Evolutionary conservation across 2,113 vertebrate genomes (phyloP), one percentile per base, ranked within the genome.

Genomic region (Amblyopsis rosae): DNA sequence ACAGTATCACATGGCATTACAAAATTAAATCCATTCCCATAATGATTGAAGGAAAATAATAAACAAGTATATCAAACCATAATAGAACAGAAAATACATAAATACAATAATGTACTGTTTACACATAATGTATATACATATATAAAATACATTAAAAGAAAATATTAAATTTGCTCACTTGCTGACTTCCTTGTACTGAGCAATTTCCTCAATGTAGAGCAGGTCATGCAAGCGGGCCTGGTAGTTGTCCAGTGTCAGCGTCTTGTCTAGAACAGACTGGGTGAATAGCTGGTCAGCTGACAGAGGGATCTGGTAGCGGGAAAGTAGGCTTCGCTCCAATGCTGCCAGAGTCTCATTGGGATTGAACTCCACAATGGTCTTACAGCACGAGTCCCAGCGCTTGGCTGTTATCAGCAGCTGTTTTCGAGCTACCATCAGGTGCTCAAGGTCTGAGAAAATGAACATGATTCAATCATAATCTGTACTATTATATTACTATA

Each of bases 141-240:
- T 9, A 17, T 19, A 17, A 56, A 56, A 16, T 15, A 56, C n/a
- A 56, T 9, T n/a, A 41, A 6, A 41, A 41, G 35, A 41, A 41
- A 41, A 41, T 41, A 41, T 8, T 50, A 8, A 6, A 49, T 53
- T 50, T 54, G 90, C 98, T 96, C 91, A 99, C 98, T 98, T 99
- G 96, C 98, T 98, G 75, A 99, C 96, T 97, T 99, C 98, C 89
- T 99, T 99, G 80, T 98, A 99, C 85, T 99, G 98, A 62, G 96
- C 98, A 84, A 99, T 98, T 90, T 99, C 98, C 85, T 99, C 98
- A 46, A 99, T 99, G 75, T 99, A 99, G 72, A 99, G 96, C 89
- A 99, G 94, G 88, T 99, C 97, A 0, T 99, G 98, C 67, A 99
- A 90, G 62, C 98, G 94, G 62, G 96, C 93, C 92, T 97, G 96